Evolutionary conservation across 1,140 invertebrate genomes (phyloP).

Genomic region (Macrocentrus cingulum): DNA sequence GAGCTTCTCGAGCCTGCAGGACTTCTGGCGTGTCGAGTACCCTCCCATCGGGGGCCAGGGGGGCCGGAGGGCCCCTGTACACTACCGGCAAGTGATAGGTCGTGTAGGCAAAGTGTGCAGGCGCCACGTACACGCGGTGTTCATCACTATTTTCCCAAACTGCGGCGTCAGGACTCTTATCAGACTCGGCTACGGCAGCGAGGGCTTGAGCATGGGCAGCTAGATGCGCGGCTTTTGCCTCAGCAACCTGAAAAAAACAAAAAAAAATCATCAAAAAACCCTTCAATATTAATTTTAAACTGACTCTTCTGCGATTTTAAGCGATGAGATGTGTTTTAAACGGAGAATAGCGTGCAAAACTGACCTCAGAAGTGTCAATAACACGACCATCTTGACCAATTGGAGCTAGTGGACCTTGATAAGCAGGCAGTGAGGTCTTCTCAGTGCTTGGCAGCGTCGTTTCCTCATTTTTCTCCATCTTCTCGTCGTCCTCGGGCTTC

Average conservation of each 20-base stretch:
- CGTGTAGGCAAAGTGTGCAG: slow-evolving; percentile 38
- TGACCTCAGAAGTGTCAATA: slow-evolving; percentile 57
- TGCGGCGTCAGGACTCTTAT: slow-evolving; percentile 21
- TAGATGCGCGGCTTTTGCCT: slow-evolving; percentile 49
- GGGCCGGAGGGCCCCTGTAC: slow-evolving; percentile 36
- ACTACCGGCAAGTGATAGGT: slow-evolving; percentile 20
- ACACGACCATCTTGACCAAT: slow-evolving; percentile 47
- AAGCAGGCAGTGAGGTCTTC: slow-evolving; percentile 3
- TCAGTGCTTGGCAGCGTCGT: background rate
- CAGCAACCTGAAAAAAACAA: slow-evolving; percentile 33
- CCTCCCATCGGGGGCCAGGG: slow-evolving; percentile 33
- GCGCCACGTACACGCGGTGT: slow-evolving; percentile 44
- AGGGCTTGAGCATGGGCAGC: slow-evolving; percentile 42
- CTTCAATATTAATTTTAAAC: too few species aligned
- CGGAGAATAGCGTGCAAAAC: too few species aligned
- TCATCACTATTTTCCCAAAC: slow-evolving; percentile 36
- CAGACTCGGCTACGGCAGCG: slow-evolving; percentile 21
- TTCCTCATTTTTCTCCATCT: background rate
- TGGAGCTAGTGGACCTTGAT: slow-evolving; percentile 32
- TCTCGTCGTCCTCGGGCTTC: background rate
- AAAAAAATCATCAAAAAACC: background rate
- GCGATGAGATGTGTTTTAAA: too few species aligned
- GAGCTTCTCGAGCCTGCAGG: slow-evolving; percentile 43
- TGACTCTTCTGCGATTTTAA: too few species aligned
- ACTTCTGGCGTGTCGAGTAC: slow-evolving; percentile 55